Percentiles rank a stretch among this genome's conserved stretches.
These are phyloP conservation scores for Callipepla californica DNA, from an alignment of 2,113 vertebrate genomes.

Conservation along the genomic window DNA sequence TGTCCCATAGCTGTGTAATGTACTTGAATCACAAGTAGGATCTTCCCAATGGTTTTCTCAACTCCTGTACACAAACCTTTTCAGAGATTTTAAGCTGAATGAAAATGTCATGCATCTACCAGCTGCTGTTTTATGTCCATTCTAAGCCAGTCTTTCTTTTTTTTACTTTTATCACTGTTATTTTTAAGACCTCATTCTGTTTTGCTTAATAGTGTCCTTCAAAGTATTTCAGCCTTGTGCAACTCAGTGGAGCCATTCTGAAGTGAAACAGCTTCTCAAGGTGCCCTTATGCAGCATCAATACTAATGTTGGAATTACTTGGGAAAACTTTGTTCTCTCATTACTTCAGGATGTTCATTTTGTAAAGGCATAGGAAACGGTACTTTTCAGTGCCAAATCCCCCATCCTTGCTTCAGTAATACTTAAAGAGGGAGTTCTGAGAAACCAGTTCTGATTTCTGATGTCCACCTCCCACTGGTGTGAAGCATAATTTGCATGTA, in stretches of 20 bases:
- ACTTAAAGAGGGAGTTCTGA: neutral
- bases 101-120: neutral
- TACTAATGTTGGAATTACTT: neutral
- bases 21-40: neutral
- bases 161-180: neutral
- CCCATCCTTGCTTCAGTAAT: neutral
- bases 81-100: neutral
- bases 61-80: slow-evolving; percentile 8
- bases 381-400: neutral
- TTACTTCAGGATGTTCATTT: neutral
- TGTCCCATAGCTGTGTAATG: neutral
- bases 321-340: neutral
- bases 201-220: neutral
- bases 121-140: slow-evolving; percentile 38
- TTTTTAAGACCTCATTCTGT: neutral
- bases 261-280: neutral
- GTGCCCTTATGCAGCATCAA: neutral
- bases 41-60: slow-evolving; percentile 12
- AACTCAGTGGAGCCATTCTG: neutral
- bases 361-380: neutral
- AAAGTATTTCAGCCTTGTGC: neutral
- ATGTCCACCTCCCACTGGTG: neutral
- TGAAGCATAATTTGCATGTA: neutral
- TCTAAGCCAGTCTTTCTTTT: neutral
- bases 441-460: neutral